Conservation (phyloP, 2,888 invertebrate species). For the Theristus sp. region DNA sequence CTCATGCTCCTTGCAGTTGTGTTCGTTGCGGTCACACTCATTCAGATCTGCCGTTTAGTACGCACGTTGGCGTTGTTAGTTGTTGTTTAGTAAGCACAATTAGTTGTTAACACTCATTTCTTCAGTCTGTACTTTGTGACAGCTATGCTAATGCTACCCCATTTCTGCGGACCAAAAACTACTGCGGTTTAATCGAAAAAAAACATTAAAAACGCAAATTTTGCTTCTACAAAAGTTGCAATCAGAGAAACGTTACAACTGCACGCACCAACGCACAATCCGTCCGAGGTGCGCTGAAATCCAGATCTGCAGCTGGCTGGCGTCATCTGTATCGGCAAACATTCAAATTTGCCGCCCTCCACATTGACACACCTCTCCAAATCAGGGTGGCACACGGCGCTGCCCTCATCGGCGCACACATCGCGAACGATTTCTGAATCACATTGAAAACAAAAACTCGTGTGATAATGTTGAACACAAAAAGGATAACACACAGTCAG, state of each 20-base stretch:
- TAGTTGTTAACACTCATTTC: neutral
- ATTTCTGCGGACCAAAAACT: no score
- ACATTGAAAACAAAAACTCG: no score
- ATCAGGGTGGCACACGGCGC: neutral
- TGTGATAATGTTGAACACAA: no score
- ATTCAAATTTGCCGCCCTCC: neutral
- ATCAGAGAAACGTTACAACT: neutral
- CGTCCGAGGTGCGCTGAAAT: neutral
- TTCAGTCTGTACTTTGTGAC: neutral
- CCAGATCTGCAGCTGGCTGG: neutral
- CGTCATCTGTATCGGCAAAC: neutral
- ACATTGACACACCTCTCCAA: neutral
- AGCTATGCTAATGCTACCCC: neutral
- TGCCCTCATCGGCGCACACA: neutral
- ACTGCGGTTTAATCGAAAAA: no score
- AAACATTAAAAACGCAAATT: no score
- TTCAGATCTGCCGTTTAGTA: constrained; percentile 6
- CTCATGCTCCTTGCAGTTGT: neutral
- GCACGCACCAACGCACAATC: neutral
- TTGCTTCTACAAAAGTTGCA: no score
- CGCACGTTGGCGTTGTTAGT: neutral
- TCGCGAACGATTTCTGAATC: no score
- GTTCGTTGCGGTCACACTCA: constrained; percentile 4
- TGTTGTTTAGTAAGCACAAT: neutral
- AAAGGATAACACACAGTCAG: no score